Percentiles rank a stretch among this genome's conserved stretches.
Conservation (phyloP, 2,888 invertebrate species). For the Cheilosia vernalis region DNA sequence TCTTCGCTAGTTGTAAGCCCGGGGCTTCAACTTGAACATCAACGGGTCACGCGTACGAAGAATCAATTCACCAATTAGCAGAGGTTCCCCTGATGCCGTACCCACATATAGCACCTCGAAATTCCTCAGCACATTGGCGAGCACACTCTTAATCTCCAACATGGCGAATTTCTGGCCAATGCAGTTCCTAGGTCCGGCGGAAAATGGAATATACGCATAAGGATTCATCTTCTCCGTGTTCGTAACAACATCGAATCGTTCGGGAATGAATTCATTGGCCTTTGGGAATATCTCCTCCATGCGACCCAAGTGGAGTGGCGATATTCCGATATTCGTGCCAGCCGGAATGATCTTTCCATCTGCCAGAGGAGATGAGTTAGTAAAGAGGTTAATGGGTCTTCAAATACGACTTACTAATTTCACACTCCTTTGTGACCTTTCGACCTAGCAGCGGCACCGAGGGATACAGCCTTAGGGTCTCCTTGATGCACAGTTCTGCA, state of each 20-base stretch:
- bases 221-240: slow-evolving; percentile 81
- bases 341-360: slow-evolving; percentile 82
- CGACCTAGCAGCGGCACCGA: slow-evolving; percentile 82
- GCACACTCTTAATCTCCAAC: slow-evolving; percentile 82
- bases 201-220: slow-evolving; percentile 82
- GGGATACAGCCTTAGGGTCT: slow-evolving; percentile 82
- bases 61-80: slow-evolving; percentile 81
- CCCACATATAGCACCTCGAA: slow-evolving; percentile 80
- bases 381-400: neutral
- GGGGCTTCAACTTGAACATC: slow-evolving; percentile 80
- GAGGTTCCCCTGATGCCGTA: slow-evolving; percentile 77
- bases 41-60: slow-evolving; percentile 81
- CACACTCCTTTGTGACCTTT: slow-evolving; percentile 80
- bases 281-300: slow-evolving; percentile 80
- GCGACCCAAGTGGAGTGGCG: slow-evolving; percentile 80
- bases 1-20: slow-evolving; percentile 74
- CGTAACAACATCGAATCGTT: slow-evolving; percentile 81
- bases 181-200: slow-evolving; percentile 83
- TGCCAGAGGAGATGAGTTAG: slow-evolving; percentile 43
- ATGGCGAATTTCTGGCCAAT: slow-evolving; percentile 83
- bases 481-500: slow-evolving; percentile 82
- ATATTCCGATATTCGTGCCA: slow-evolving; percentile 81
- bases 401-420: slow-evolving; percentile 79
- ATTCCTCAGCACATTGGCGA: slow-evolving; percentile 80
- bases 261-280: slow-evolving; percentile 81